These are phyloP conservation scores for Bombus superbus DNA, from an alignment of 1,140 invertebrate genomes.

Conservation along the genomic window DNA sequence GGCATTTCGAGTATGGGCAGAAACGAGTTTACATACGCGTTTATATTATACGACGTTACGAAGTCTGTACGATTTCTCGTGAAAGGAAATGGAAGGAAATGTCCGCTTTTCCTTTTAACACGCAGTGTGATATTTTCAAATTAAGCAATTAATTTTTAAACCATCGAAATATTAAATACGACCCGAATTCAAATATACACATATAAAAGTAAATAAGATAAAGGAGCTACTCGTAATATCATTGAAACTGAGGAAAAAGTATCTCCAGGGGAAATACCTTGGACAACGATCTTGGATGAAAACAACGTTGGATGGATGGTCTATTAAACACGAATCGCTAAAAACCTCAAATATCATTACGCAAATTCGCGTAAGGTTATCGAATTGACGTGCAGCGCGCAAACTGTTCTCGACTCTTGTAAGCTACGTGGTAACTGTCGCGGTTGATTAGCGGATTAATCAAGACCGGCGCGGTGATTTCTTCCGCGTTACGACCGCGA, in stretches of 20 bases:
- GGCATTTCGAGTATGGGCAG: not conserved
- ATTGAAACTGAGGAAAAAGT: not conserved
- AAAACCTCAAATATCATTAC: not conserved
- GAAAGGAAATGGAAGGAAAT: no score
- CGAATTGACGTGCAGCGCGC: not conserved
- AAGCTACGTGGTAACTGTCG: not conserved
- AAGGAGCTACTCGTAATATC: not conserved
- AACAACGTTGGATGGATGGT: not conserved
- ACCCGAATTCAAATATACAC: not conserved
- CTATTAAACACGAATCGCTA: not conserved
- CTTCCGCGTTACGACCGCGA: slow-evolving; percentile 12
- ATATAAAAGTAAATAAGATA: not conserved
- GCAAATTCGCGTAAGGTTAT: slow-evolving; percentile 7
- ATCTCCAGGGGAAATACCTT: not conserved
- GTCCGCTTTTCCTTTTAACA: not conserved
- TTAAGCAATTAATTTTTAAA: not conserved
- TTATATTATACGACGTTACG: not conserved
- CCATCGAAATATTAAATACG: not conserved
- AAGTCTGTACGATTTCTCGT: not conserved
- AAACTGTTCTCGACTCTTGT: not conserved
- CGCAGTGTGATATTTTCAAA: not conserved
- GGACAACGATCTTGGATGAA: not conserved
- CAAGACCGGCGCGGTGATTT: not conserved
- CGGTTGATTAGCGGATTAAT: slow-evolving; percentile 38
- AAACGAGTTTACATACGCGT: not conserved